These are phyloP conservation scores for Rhaphigaster nebulosa DNA, from an alignment of 2,888 invertebrate species.

Conservation along the genomic window DNA sequence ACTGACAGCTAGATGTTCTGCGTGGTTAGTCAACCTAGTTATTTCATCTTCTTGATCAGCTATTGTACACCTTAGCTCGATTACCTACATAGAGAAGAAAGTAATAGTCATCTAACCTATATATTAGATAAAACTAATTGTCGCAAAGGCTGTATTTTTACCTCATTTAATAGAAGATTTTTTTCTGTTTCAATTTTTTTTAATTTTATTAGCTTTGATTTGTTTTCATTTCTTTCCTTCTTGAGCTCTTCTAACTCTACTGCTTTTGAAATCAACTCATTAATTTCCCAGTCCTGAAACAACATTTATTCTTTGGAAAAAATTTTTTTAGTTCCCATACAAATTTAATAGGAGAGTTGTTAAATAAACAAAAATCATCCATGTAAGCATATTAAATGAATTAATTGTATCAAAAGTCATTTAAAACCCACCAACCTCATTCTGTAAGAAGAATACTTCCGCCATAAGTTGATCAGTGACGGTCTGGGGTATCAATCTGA, in stretches of 20 bases:
- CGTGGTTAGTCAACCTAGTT: not conserved
- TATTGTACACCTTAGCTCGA: constrained; percentile 52
- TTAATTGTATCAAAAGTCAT: too few relatives aligned
- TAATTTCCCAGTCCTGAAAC: constrained; percentile 52
- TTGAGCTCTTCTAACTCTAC: constrained; percentile 56
- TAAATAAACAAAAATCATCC: too few relatives aligned
- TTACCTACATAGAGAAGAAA: not conserved
- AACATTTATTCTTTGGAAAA: not conserved
- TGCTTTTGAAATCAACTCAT: constrained; percentile 56
- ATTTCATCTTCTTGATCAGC: constrained; percentile 64
- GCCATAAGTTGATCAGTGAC: too few relatives aligned
- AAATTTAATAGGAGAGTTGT: too few relatives aligned
- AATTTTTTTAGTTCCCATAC: too few relatives aligned
- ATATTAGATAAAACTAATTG: not conserved
- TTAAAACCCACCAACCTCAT: too few relatives aligned
- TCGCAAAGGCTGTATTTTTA: not conserved
- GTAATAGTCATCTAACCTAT: not conserved
- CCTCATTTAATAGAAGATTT: constrained; percentile 58
- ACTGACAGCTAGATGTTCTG: constrained; percentile 52
- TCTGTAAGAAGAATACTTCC: too few relatives aligned
- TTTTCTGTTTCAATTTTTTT: constrained; percentile 57
- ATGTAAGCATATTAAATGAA: too few relatives aligned
- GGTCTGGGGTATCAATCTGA: too few relatives aligned
- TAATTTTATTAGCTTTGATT: constrained; percentile 54
- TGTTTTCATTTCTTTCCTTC: constrained; percentile 55